Base-by-base conservation (phyloP, 1,140 invertebrate species). In the Aphaenogaster ashmeadi region DNA sequence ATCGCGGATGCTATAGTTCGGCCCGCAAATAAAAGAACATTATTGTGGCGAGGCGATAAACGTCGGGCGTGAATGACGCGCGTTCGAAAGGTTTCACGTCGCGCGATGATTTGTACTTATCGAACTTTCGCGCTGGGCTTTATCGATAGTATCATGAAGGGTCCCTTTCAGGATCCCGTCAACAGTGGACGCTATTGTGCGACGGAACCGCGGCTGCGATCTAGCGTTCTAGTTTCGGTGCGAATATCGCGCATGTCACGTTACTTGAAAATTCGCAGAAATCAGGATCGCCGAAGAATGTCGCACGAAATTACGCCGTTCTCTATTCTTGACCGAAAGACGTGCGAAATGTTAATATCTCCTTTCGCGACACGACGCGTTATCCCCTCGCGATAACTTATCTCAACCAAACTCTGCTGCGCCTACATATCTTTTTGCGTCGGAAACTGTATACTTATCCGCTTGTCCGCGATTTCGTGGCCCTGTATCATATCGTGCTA, bases 71-170 rank as follows among this genome's bases (percentile, higher is more conserved):
- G 62, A 41, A 21, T 41, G 36, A 81, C 78, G 64, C 50, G 78
- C 36, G 67, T 36, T 38, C 54, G 44, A 84, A 84, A 84, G 69
- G 69, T 62, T 50, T 33, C 69, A 69, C 33, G 56, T 62, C 41
- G 75, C 36, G 52, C 67, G 52, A 60, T 52, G 80, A 84, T 74
- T 84, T 75, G 54, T 74, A 60, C 54, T 84, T 84, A 84, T 84
- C 80, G 54, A 62, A 44, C 80, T 84, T 84, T 83, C 54, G 54
- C 38, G 33, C 62, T 58, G 21, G 52, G 75, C 33, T 86, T 80
- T 81, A 84, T 75, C 60, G 64, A 67, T 83, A 69, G 47, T 87
- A 72, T 87, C 77, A 44, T 87, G 64, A 84, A 79, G 60, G 58
- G 38, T 13, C 60, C 38, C 69, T 71, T 83, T 77, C 83, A 79